These are phyloP conservation scores for Podilymbus podiceps DNA, from an alignment of 2,113 vertebrate genomes.

Conservation along the genomic window DNA sequence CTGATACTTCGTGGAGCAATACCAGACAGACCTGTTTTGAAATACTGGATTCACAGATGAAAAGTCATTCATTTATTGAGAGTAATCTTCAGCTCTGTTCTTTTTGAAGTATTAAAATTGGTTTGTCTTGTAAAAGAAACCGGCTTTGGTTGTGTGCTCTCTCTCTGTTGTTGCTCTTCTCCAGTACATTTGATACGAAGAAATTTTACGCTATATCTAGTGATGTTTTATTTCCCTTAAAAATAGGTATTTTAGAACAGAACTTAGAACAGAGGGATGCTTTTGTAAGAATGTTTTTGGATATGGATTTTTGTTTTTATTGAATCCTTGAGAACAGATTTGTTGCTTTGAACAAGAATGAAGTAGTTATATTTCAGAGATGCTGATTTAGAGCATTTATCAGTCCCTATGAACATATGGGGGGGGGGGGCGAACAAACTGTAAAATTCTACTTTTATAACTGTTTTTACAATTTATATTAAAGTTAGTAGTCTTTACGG, in stretches of 20 bases:
- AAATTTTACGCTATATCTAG: background rate
- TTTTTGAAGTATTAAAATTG: background rate
- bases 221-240: background rate
- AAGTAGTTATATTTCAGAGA: background rate
- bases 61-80: background rate
- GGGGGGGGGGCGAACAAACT: background rate
- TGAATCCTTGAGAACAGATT: background rate
- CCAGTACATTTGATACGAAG: background rate
- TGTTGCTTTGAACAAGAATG: background rate
- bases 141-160: background rate
- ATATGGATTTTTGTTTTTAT: background rate
- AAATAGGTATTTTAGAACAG: background rate
- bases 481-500: background rate
- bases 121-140: background rate
- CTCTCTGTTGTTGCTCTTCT: background rate
- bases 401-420: background rate
- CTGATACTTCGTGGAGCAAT: background rate
- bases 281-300: background rate
- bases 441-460: background rate
- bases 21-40: constrained; percentile 51
- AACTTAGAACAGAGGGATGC: background rate
- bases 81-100: background rate
- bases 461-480: too few relatives aligned
- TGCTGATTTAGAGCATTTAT: background rate
- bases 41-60: background rate